Evolutionary conservation across 2,888 invertebrate species (phyloP).

Genomic region (Diabrotica balteata): DNA sequence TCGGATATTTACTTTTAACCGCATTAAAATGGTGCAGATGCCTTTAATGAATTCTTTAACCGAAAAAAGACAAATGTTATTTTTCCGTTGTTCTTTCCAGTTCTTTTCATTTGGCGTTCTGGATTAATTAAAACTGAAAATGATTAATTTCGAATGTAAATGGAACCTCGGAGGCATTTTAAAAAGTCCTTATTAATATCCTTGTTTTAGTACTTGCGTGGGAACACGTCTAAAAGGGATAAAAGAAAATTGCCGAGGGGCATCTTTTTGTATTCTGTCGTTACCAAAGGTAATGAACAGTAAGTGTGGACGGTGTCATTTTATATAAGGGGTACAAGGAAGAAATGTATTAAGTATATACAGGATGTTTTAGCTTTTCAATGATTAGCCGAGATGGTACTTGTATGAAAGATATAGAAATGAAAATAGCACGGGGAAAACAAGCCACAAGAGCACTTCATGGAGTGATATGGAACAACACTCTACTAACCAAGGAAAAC

Average conservation of each 20-base stretch:
- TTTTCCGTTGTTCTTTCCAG: constrained; percentile 2
- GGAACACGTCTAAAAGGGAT: not conserved
- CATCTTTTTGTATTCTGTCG: not conserved
- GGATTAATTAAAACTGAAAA: constrained; percentile 14
- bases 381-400: too few species aligned
- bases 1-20: too few species aligned
- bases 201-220: constrained; percentile 4
- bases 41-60: constrained; percentile 3
- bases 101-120: constrained; percentile 4
- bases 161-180: constrained; percentile 3
- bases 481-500: too few species aligned
- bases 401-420: too few species aligned
- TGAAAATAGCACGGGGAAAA: too few species aligned
- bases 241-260: constrained; percentile 4
- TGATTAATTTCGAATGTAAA: constrained; percentile 10
- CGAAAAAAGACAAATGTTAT: constrained; percentile 4
- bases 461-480: too few species aligned
- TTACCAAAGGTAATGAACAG: not conserved
- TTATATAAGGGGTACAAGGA: not conserved
- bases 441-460: too few species aligned
- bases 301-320: not conserved
- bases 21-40: constrained; percentile 2
- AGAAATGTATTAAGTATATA: too few species aligned
- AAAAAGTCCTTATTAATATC: constrained; percentile 14
- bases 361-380: too few species aligned